These are phyloP conservation scores for Microctenopoma steveboyesi DNA, from an alignment of 2,797 vertebrate species.

Conservation along the genomic window DNA sequence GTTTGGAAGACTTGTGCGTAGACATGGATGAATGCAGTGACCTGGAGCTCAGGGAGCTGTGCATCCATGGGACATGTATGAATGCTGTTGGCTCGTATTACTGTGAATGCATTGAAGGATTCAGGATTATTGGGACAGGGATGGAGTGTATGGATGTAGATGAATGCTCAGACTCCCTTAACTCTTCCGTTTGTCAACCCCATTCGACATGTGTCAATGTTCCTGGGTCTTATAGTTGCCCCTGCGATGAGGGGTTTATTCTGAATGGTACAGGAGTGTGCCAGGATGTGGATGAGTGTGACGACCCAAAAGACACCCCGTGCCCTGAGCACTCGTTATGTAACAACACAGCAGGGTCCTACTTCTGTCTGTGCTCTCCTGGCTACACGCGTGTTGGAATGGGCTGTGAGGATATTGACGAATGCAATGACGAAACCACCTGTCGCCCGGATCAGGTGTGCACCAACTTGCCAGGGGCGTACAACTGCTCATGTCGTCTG, in stretches of 20 bases:
- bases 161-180: slow-evolving; percentile 76
- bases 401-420: slow-evolving; percentile 81
- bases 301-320: slow-evolving; percentile 6
- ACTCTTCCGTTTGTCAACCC: slow-evolving; percentile 73
- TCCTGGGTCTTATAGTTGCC: slow-evolving; percentile 80
- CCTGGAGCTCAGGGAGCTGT: slow-evolving; percentile 48
- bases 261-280: slow-evolving; percentile 64
- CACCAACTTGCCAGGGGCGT: slow-evolving; percentile 77
- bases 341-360: slow-evolving; percentile 80
- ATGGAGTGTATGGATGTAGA: slow-evolving; percentile 82
- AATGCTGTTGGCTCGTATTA: slow-evolving; percentile 83
- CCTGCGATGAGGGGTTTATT: slow-evolving; percentile 80
- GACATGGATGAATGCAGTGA: slow-evolving; percentile 82
- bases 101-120: slow-evolving; percentile 82
- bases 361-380: slow-evolving; percentile 72
- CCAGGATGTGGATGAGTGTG: slow-evolving; percentile 76
- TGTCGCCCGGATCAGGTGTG: slow-evolving; percentile 85
- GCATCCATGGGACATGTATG: slow-evolving; percentile 79
- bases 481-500: slow-evolving; percentile 78
- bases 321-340: slow-evolving; percentile 81
- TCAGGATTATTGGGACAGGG: slow-evolving; percentile 74
- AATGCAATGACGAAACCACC: slow-evolving; percentile 73
- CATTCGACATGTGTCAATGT: slow-evolving; percentile 81
- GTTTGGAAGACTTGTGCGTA: slow-evolving; percentile 64
- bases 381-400: slow-evolving; percentile 67